phyloP scores from a whole-genome alignment of 1,140 invertebrate species.

The Hyles euphorbiae region DNA sequence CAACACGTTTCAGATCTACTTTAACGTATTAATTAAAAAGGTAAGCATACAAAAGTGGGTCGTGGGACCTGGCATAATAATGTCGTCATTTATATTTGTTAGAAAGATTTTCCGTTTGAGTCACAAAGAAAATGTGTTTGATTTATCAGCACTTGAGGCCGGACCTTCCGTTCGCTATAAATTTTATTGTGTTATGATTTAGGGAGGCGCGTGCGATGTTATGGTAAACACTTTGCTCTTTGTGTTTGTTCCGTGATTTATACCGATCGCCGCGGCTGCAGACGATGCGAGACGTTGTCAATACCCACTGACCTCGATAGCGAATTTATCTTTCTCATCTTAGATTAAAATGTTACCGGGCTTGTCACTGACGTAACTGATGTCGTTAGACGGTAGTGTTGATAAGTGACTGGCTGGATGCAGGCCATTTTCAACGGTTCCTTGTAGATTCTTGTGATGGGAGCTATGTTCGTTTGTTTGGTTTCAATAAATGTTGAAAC shows the following conservation, averaged over 20 bases:
- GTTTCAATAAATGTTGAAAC: no score
- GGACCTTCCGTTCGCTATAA: slow-evolving; percentile 71
- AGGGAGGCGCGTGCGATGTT: slow-evolving; percentile 66
- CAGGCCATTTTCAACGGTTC: no score
- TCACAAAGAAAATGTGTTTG: slow-evolving; percentile 69
- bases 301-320: slow-evolving; percentile 6
- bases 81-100: slow-evolving; percentile 52
- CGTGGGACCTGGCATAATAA: slow-evolving; percentile 28
- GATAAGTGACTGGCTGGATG: no score
- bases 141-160: slow-evolving; percentile 73
- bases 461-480: no score
- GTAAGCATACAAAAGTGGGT: slow-evolving; percentile 13
- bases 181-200: slow-evolving; percentile 75
- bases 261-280: slow-evolving; percentile 18
- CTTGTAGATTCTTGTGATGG: no score
- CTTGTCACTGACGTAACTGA: no score
- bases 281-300: slow-evolving; percentile 37
- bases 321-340: no score
- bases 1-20: neutral
- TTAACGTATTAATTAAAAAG: slow-evolving; percentile 5
- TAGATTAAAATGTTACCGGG: no score
- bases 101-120: slow-evolving; percentile 61
- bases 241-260: slow-evolving; percentile 58
- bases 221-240: slow-evolving; percentile 72
- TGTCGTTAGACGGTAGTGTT: no score